Conservation (phyloP, 2,113 vertebrate genomes). For the Chaenocephalus aceratus region DNA sequence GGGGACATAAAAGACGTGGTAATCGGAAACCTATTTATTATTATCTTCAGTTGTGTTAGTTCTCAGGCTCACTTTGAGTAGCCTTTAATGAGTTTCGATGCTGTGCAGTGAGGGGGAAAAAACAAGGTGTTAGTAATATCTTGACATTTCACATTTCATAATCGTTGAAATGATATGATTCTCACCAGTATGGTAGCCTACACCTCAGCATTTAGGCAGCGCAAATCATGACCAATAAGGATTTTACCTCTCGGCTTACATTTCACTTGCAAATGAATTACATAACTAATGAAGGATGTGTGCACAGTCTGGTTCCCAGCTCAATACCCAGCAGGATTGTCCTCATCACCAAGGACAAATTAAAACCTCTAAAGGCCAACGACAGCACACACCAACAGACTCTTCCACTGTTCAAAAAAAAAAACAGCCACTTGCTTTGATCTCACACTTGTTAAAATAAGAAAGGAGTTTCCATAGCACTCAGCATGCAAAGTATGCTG, state of each 20-base stretch:
- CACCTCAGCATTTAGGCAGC: background rate
- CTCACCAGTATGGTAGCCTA: background rate
- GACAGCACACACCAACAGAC: background rate
- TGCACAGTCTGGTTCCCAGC: conserved; percentile 7
- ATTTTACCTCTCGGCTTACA: background rate
- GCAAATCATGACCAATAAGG: conserved; percentile 3
- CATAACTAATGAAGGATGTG: conserved; percentile 23
- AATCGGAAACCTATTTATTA: background rate
- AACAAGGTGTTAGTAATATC: background rate
- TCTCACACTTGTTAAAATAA: background rate
- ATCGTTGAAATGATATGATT: background rate
- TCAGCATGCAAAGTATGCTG: background rate
- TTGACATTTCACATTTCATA: background rate
- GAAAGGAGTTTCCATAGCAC: background rate
- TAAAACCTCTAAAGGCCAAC: conserved; percentile 27
- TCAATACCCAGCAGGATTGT: conserved; percentile 28
- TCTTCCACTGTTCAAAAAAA: background rate
- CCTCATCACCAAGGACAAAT: conserved; percentile 39
- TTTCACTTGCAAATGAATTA: conserved; percentile 16
- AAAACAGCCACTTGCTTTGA: conserved; percentile 8
- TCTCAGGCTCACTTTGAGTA: background rate
- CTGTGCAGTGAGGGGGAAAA: background rate
- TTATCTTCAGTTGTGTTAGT: conserved; percentile 12
- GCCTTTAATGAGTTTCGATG: conserved; percentile 12
- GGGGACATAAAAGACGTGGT: background rate